Evolutionary conservation across 1,140 invertebrate species (phyloP), one percentile per base, ranked within the genome.

Genomic region (Acromyrmex echinatior): DNA sequence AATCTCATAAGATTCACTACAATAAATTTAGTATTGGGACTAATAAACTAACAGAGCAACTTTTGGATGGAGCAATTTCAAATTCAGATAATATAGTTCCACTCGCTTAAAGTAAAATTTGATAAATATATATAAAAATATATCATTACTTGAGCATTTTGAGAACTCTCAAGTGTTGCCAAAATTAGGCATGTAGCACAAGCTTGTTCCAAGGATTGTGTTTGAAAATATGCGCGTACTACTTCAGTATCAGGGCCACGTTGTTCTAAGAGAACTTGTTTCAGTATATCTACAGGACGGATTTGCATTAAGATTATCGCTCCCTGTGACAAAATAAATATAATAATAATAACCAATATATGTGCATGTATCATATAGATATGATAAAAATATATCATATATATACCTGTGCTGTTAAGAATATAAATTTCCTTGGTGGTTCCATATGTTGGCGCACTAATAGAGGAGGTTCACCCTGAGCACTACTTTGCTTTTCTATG

Each of bases 111-210:
- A 39, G 63, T n/a, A 31, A 18, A 16, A 81, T 79, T 39, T n/a
- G 31, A 51, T 74, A 14, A 31, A 53, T 21, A 49, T 31, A 58
- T 62, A 25, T 71, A 86, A 88, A 60, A 51, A 53, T 51, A 53
- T 25, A 49, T 49, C 10, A 5, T 58, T 86, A 98, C 96, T 91
- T 98, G 97, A 45, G 96, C 96, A 85, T 97, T 97, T 87, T 96
- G 96, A 78, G 96, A 95, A 90, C 94, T 96, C 91, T 97, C 97
- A 88, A 97, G 96, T 62, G 98, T 99, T 0, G 98, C 98, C 66
- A 99, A 93, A 88, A 99, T 97, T 3, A 99, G 95, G 81, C 97
- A 97, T 7, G 98, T 98, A 0, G 98, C 98, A 95, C 98, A 99
- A 0, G 98, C 98, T 95, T 99, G 98, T 66, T 98, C 97, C 51